These are phyloP conservation scores for Mantis religiosa DNA, from an alignment of 2,888 invertebrate species.

Conservation along the genomic window DNA sequence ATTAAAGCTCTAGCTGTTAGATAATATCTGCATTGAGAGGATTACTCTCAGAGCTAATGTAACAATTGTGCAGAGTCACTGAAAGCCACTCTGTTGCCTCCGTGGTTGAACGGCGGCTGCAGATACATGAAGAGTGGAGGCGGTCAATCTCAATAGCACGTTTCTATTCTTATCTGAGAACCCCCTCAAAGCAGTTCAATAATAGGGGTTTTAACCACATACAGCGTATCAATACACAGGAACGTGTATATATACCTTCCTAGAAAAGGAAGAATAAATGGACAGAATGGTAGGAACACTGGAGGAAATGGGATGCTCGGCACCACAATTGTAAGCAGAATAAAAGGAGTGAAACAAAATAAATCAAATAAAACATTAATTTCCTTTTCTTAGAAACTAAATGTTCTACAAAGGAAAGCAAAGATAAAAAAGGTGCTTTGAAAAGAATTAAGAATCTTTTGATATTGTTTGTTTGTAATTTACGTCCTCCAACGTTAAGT, in stretches of 20 bases:
- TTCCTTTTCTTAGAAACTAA: background rate
- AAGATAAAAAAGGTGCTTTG: background rate
- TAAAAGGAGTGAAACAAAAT: background rate
- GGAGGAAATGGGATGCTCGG: background rate
- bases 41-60: background rate
- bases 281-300: background rate
- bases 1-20: background rate
- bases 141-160: background rate
- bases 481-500: too few relatives aligned
- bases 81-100: background rate
- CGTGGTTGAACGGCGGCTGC: too few relatives aligned
- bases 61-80: slow-evolving; percentile 1
- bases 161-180: background rate
- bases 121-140: background rate
- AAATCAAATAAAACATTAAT: background rate
- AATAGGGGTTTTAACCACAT: background rate
- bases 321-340: background rate
- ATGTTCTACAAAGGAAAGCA: background rate
- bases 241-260: background rate
- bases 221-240: slow-evolving; percentile 3
- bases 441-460: background rate
- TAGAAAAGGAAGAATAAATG: background rate
- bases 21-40: background rate
- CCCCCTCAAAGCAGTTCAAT: background rate
- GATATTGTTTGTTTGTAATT: too few relatives aligned